Base-by-base conservation (phyloP, 2,113 vertebrate genomes). In the Actinemys pallida region DNA sequence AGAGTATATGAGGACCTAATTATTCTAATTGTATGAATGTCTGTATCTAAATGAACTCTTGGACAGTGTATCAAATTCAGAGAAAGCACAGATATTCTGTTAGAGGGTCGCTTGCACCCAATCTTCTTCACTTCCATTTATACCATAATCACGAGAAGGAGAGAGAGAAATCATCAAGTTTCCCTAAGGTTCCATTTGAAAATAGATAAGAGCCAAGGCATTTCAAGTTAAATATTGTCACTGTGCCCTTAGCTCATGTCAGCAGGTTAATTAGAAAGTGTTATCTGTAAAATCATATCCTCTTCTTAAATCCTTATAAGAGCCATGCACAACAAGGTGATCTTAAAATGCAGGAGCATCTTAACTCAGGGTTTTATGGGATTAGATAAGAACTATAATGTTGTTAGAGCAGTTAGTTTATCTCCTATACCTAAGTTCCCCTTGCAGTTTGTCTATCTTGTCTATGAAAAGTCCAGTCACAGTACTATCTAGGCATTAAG, bases 61-160 rank as follows among this genome's bases (percentile, higher is more conserved):
- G 72, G 19, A 50, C 59, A 6, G 86, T 95, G 81, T 80, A 76
- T 52, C 7, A 86, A 80, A 89, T 94, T n/a, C 53, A 62, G 80
- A 62, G 10, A 59, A 89, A 86, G 52, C 86, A 45, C 24, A 69
- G 10, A 10, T 84, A 86, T 13, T 78, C 42, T 35, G 84, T 88
- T 22, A 47, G 85, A 91, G 89, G 25, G 42, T 4, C 75, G 56
- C 31, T n/a, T 75, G 19, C 7, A 75, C 69, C n/a, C 20, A 75
- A 42, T 76, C 22, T 25, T 24, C 83, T 42, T 24, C 65, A n/a
- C 17, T 92, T 94, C 20, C 22, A 27, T 57, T 57, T 85, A 13
- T 45, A 52, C 10, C 17, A 49, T 39, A 50, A 53, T 45, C n/a
- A 22, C 3, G 4, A 39, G 59, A 72, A 72, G 69, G 20, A 25